Evolutionary conservation across 2,113 vertebrate genomes (phyloP), one percentile per base, ranked within the genome.

Genomic region (Oreotrochilus melanogaster): DNA sequence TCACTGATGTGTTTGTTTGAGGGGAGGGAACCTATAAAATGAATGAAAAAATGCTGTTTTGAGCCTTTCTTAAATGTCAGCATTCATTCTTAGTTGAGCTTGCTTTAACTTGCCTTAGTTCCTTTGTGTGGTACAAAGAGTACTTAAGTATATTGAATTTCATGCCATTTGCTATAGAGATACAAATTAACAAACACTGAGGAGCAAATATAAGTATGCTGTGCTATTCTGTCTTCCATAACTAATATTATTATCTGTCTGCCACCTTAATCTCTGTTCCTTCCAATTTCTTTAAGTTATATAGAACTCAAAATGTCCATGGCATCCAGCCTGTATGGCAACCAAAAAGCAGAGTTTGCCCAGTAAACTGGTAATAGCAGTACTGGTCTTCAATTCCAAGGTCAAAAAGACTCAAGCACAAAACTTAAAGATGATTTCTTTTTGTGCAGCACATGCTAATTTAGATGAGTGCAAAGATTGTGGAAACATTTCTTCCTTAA

Each of bases 21-120:
- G 54, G 56, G 69, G 50, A 71, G 27, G 47, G 17, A 56, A 74
- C 42, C n/a, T 25, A 79, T 33, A 78, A 74, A 91, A 81, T 15
- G 6, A 57, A 86, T 33, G 23, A 80, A 83, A 73, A 84, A 61
- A 30, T 70, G 30, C 67, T 64, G 48, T 53, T 45, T 72, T 48
- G 45, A 86, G 45, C n/a, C 48, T 37, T 81, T 78, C 45, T 69
- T 86, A 78, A 69, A 85, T 79, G 81, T 56, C 89, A 60, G 15
- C 50, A 58, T n/a, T 76, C 45, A 67, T 61, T 91, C 64, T 78
- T 67, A 51, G 67, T 50, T 66, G 53, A 83, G 37, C 67, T 74
- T 92, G 78, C 65, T 93, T 83, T 92, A 64, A 74, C 79, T 93
- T 82, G 85, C 56, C 19, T 82, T 58, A 28, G 51, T 73, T 54